phyloP scores from a whole-genome alignment of 2,888 invertebrate genomes.

The Dryobota labecula region DNA sequence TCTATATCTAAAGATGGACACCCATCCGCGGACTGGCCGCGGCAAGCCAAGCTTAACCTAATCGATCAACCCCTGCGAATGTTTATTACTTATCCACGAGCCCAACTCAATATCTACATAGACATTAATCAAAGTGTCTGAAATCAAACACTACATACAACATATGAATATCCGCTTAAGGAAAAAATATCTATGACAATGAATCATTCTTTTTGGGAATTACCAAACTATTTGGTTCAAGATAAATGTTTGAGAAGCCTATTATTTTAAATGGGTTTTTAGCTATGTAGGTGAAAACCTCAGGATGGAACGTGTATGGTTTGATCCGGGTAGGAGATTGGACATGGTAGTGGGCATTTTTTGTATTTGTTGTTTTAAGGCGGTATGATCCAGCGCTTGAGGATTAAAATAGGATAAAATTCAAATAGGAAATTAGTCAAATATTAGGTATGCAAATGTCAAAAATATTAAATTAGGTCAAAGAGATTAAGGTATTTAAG shows the following conservation, averaged over 20 bases:
- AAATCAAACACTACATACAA: not conserved
- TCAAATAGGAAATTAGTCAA: too few species aligned
- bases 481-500: too few species aligned
- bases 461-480: too few species aligned
- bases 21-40: too few species aligned
- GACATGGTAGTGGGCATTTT: not conserved
- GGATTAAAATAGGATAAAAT: too few species aligned
- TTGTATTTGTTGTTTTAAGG: not conserved
- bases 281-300: constrained; percentile 12
- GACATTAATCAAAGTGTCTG: not conserved
- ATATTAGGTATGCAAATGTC: too few species aligned
- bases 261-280: constrained; percentile 48
- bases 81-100: too few species aligned
- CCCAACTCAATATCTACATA: too few species aligned
- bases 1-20: too few species aligned
- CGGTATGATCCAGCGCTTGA: too few species aligned
- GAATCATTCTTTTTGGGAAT: constrained; percentile 46
- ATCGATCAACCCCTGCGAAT: too few species aligned
- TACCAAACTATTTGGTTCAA: constrained; percentile 43
- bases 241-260: constrained; percentile 21
- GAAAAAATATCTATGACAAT: constrained; percentile 45
- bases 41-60: too few species aligned
- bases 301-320: constrained; percentile 13
- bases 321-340: constrained; percentile 20
- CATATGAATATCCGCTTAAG: constrained; percentile 26